phyloP scores from a whole-genome alignment of 2,888 invertebrate species.

The Tinea trinotella region DNA sequence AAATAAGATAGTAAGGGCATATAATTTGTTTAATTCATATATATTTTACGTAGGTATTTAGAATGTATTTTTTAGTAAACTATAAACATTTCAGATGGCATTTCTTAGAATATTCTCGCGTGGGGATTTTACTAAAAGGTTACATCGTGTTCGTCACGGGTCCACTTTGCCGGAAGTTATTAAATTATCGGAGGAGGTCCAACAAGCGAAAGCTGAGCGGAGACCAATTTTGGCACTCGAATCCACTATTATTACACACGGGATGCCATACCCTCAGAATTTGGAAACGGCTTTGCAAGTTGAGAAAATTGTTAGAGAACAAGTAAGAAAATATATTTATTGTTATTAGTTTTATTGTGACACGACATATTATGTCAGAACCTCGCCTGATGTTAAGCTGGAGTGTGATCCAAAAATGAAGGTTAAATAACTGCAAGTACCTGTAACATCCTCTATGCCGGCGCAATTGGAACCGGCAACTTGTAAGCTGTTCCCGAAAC shows the following conservation, averaged over 20 bases:
- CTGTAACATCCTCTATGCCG: too few relatives aligned
- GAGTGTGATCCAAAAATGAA: too few relatives aligned
- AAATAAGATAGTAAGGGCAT: too few relatives aligned
- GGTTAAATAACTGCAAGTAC: too few relatives aligned
- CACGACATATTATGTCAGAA: too few relatives aligned
- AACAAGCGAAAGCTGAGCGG: constrained; percentile 71
- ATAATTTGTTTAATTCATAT: too few relatives aligned
- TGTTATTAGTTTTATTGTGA: too few relatives aligned
- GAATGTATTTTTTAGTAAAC: neutral
- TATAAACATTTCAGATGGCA: neutral
- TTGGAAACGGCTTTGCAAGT: constrained; percentile 86
- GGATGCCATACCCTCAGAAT: constrained; percentile 96
- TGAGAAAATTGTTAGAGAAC: constrained; percentile 81
- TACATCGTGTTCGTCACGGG: neutral
- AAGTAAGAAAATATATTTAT: constrained; percentile 67
- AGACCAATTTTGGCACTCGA: constrained; percentile 93
- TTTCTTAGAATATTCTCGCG: neutral
- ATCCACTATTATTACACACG: constrained; percentile 98
- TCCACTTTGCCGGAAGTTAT: constrained; percentile 1
- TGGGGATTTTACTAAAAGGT: neutral
- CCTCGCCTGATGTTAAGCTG: too few relatives aligned
- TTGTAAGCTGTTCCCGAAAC: too few relatives aligned
- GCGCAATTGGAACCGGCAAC: too few relatives aligned
- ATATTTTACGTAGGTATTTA: neutral
- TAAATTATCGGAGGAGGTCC: constrained; percentile 72